Evolutionary conservation across 2,113 vertebrate species (phyloP).

Genomic region (Dasyurus viverrinus): DNA sequence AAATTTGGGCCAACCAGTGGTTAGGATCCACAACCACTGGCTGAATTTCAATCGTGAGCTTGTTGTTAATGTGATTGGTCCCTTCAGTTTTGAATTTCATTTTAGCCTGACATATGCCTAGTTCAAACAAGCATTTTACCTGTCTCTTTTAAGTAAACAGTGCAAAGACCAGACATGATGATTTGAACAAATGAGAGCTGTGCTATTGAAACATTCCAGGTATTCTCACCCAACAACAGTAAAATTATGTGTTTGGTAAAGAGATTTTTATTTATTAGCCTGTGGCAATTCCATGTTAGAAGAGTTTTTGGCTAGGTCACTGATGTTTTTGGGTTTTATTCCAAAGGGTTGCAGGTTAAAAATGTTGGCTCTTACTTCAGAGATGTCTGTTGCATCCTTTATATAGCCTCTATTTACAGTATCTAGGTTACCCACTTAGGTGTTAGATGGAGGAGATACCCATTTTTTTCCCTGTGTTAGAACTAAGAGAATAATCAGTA

Average conservation of each 20-base stretch:
- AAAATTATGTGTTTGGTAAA: conserved; percentile 76
- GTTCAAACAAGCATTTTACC: conserved; percentile 75
- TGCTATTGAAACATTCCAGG: conserved; percentile 66
- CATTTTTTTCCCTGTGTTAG: conserved; percentile 81
- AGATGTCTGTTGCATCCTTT: conserved; percentile 78
- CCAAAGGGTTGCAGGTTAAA: conserved; percentile 80
- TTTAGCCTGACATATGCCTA: conserved; percentile 67
- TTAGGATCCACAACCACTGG: background rate
- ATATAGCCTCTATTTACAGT: conserved; percentile 80
- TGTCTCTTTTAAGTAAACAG: conserved; percentile 70
- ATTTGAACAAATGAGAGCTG: conserved; percentile 55
- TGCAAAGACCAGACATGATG: conserved; percentile 45
- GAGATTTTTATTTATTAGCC: conserved; percentile 77
- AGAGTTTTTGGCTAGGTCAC: conserved; percentile 78
- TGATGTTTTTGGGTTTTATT: conserved; percentile 77
- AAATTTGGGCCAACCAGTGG: background rate
- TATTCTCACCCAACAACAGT: conserved; percentile 75
- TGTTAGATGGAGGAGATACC: conserved; percentile 82
- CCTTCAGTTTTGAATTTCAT: conserved; percentile 63
- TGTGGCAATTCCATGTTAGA: conserved; percentile 78
- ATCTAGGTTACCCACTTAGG: conserved; percentile 77
- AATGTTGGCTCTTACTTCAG: conserved; percentile 79
- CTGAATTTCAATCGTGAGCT: conserved; percentile 49
- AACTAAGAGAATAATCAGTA: conserved; percentile 80
- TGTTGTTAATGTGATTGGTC: conserved; percentile 42